A percentile compares a stretch with the other conserved stretches of the same genome.
phyloP scores from a whole-genome alignment of 2,888 invertebrate species.

The Zootermopsis nevadensis region DNA sequence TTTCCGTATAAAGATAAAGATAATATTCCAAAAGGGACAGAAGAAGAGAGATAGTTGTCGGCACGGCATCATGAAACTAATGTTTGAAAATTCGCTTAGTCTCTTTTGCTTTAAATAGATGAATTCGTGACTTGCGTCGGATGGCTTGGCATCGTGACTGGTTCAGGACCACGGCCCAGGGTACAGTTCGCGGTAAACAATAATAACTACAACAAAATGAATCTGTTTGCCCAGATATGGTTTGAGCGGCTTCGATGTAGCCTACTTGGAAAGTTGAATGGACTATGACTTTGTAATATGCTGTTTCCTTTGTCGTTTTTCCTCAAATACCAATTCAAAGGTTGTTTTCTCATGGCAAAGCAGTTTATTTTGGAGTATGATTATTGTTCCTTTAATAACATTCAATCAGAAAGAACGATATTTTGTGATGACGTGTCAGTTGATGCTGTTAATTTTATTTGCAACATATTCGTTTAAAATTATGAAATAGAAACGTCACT shows the following conservation, averaged over 20 bases:
- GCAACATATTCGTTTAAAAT: no score
- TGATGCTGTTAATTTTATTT: no score
- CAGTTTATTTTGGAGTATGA: no score
- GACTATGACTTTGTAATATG: not conserved
- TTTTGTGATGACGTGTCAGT: no score
- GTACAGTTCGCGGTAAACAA: not conserved
- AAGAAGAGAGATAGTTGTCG: not conserved
- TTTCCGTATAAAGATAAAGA: conserved; percentile 50
- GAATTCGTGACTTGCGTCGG: conserved; percentile 44
- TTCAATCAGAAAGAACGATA: no score
- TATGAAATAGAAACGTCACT: no score
- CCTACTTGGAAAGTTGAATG: not conserved
- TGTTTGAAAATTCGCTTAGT: not conserved
- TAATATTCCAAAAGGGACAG: conserved; percentile 34
- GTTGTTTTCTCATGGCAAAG: no score
- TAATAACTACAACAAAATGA: not conserved
- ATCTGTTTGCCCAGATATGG: conserved; percentile 5
- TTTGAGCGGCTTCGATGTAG: not conserved
- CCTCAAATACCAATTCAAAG: no score
- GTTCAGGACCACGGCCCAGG: conserved; percentile 23
- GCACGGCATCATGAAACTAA: not conserved
- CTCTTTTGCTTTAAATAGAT: conserved; percentile 2
- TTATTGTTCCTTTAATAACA: no score
- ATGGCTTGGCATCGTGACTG: conserved; percentile 40
- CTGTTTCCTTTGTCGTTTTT: no score